Percentiles rank a stretch among this genome's conserved stretches.
phyloP scores from a whole-genome alignment of 2,797 vertebrate genomes.

The Aphelocoma californica region DNA sequence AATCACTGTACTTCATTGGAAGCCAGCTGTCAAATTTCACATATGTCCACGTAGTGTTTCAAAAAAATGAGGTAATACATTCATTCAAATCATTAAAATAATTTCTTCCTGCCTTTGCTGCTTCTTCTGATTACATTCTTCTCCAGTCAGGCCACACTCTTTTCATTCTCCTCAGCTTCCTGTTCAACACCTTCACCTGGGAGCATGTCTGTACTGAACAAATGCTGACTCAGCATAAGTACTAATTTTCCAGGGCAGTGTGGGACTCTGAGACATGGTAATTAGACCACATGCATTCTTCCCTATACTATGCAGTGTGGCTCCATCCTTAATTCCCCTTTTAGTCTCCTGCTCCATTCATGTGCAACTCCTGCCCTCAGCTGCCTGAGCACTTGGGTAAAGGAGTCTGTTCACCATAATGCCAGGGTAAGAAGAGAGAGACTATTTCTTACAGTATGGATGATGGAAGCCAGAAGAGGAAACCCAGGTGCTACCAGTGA shows the following conservation, averaged over 20 bases:
- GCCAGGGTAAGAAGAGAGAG: background rate
- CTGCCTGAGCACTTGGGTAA: background rate
- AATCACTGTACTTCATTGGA: background rate
- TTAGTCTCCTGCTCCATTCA: background rate
- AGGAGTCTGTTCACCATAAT: background rate
- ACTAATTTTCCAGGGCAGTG: background rate
- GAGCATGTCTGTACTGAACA: background rate
- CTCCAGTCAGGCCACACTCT: background rate
- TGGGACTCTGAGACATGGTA: background rate
- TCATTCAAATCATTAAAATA: background rate
- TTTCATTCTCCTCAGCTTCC: background rate
- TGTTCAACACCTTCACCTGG: background rate
- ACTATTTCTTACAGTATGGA: background rate
- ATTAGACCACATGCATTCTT: background rate
- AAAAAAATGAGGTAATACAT: background rate
- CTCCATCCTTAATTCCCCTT: background rate
- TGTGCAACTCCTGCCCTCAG: background rate
- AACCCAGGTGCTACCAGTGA: background rate
- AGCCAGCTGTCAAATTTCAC: background rate
- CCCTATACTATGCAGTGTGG: fast-evolving
- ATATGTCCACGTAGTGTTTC: background rate
- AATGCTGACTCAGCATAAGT: background rate
- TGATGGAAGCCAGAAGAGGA: background rate
- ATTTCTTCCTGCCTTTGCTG: background rate
- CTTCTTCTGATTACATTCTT: background rate